Evolutionary conservation across 2,113 vertebrate genomes (phyloP), one percentile per base, ranked within the genome.

Genomic region (Epinephelus cyanopodus): DNA sequence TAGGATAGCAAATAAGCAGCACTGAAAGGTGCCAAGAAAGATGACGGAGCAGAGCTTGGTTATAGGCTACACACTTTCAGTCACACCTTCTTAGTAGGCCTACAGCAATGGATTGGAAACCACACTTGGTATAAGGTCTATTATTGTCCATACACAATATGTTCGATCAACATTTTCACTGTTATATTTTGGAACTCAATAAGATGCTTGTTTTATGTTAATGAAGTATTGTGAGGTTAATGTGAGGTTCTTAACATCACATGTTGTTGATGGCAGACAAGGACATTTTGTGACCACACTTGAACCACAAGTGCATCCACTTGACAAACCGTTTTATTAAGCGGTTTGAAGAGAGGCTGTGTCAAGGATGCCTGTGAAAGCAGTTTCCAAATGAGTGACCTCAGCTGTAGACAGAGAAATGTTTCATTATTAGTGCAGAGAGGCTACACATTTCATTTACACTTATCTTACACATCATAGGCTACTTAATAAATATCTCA

Each of bases 291-390:
- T 21, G 2, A 53, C 5, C 1, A 27, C 12, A 67, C 54, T 29
- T 39, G 25, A 77, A 53, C 19, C 65, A 72, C 66, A 68, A 79
- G 74, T 50, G 45, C 10, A 4, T 62, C 72, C 58, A 81, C 73
- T 77, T 81, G 21, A 17, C 13, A 67, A 69, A 45, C 50, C 48
- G 17, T 77, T 81, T 47, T 14, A 50, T 29, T 17, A 29, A 58
- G 23, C 5, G 17, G 42, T 66, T 87, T 54, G 11, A 73, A 56
- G 45, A 83, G 67, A 79, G n/a, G 19, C 42, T 74, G 64, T 74
- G 19, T 68, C 21, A 71, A 82, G 53, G 9, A 61, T 61, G 7
- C 5, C 19, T 50, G 4, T 39, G 15, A 56, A 48, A 33, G n/a
- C 42, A 33, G 1, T 19, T 67, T 62, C 50, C 45, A 45, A 71